Evolutionary conservation across 2,113 vertebrate genomes (phyloP), one percentile per base, ranked within the genome.

Genomic region (Micronisus gabar): DNA sequence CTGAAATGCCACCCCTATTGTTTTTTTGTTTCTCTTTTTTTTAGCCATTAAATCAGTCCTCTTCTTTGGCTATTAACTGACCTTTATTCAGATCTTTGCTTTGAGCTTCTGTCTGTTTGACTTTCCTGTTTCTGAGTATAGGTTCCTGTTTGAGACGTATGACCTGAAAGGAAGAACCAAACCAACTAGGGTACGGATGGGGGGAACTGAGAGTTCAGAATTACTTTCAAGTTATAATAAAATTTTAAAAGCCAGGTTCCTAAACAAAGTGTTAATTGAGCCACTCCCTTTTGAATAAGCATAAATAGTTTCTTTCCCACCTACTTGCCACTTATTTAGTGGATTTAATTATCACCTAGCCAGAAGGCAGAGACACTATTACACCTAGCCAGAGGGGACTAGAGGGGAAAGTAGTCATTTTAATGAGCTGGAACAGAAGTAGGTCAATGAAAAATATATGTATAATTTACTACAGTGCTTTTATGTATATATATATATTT

Each of bases 311-410:
- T 55, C 58, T 88, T 95, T 96, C 86, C 88, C 91, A 88, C 91
- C 96, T 70, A 81, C 74, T 87, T 95, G 91, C 20, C 86, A 66
- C 58, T 93, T 90, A 41, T 50, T 95, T 76, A 78, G 76, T n/a
- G 11, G 80, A 95, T 97, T 93, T 94, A 95, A 98, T 98, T 97
- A 97, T 95, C 97, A 92, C 91, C 66, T 93, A 92, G 91, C 87
- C 82, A 81, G 92, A 95, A 95, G 93, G 95, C 96, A 98, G 91
- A 94, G 95, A 94, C 88, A 72, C 32, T 90, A 89, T 95, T 94
- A 79, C 62, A 94, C 66, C 47, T 74, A 84, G 83, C 75, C 68
- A 88, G 92, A 95, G 83, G 93, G 83, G 59, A 86, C 25, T 74
- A 72, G 70, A 92, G 50, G 66, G 62, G 65, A 92, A 91, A 55